phyloP scores from a whole-genome alignment of 2,797 vertebrate species.

The Knipowitschia caucasica region DNA sequence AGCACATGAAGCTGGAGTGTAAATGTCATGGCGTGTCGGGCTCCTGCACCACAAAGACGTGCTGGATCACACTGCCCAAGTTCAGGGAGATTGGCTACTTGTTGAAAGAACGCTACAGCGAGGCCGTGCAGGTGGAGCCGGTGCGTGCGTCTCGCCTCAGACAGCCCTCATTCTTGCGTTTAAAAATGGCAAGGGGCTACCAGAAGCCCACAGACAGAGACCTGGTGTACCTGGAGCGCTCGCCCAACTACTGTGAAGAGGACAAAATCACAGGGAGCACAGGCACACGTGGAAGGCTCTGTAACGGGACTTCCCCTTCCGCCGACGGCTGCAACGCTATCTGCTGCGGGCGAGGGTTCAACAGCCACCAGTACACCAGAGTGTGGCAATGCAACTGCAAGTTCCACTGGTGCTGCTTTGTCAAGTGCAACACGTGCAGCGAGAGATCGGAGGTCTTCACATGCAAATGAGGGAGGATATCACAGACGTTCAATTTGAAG shows the following conservation, averaged over 20 bases:
- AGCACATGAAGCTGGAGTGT: conserved; percentile 95
- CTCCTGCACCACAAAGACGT: conserved; percentile 97
- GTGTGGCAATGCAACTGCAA: conserved; percentile 99
- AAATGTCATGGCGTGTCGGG: conserved; percentile 97
- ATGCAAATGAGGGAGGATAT: conserved; percentile 81
- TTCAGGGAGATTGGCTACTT: conserved; percentile 95
- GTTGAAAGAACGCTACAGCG: conserved; percentile 92
- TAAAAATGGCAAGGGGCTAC: conserved; percentile 92
- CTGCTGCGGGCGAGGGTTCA: conserved; percentile 95
- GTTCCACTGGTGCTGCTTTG: conserved; percentile 99
- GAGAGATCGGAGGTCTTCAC: conserved; percentile 96
- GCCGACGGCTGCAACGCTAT: conserved; percentile 89
- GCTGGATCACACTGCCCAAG: conserved; percentile 96
- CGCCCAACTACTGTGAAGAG: conserved; percentile 99
- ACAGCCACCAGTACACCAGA: conserved; percentile 95
- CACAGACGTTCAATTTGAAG: conserved; percentile 31
- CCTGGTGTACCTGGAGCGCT: conserved; percentile 96
- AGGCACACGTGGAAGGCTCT: conserved; percentile 90
- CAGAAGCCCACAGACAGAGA: conserved; percentile 95
- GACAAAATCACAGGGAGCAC: conserved; percentile 88
- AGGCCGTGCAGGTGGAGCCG: conserved; percentile 91
- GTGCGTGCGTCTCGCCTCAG: conserved; percentile 91
- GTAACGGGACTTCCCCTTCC: conserved; percentile 89
- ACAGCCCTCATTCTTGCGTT: conserved; percentile 93
- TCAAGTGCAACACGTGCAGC: conserved; percentile 96